Conservation (phyloP, 2,797 vertebrate genomes). For the Syngnathus acus region DNA sequence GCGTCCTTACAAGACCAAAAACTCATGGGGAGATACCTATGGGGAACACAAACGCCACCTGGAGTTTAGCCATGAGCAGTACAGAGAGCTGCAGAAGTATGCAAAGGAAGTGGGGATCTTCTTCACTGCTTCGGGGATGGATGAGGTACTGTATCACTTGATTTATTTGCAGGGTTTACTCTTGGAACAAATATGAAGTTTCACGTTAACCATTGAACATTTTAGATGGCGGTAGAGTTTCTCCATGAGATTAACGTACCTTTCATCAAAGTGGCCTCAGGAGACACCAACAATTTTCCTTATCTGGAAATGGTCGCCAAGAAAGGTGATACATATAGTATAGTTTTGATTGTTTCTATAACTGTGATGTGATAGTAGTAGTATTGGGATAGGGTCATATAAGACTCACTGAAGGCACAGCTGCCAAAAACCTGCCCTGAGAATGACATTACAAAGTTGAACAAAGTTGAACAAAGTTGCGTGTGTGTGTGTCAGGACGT, state of each 20-base stretch:
- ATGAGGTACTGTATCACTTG: constrained; percentile 74
- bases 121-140: constrained; percentile 97
- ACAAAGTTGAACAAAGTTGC: neutral
- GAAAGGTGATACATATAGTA: constrained; percentile 71
- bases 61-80: constrained; percentile 90
- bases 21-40: constrained; percentile 81
- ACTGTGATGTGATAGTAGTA: neutral
- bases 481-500: constrained; percentile 68
- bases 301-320: constrained; percentile 89
- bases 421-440: neutral
- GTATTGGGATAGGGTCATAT: neutral
- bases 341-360: neutral
- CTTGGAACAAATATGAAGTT: neutral
- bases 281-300: constrained; percentile 93
- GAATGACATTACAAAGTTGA: neutral
- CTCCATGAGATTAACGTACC: constrained; percentile 87
- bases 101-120: constrained; percentile 85
- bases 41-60: constrained; percentile 91
- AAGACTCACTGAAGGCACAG: neutral
- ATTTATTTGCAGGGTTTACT: neutral
- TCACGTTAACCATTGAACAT: constrained; percentile 8
- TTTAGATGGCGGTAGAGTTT: constrained; percentile 96
- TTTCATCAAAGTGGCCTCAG: constrained; percentile 96
- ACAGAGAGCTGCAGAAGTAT: constrained; percentile 81
- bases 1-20: constrained; percentile 60